Base-by-base conservation (phyloP, 1,140 invertebrate species). In the Ceratina australensis region DNA sequence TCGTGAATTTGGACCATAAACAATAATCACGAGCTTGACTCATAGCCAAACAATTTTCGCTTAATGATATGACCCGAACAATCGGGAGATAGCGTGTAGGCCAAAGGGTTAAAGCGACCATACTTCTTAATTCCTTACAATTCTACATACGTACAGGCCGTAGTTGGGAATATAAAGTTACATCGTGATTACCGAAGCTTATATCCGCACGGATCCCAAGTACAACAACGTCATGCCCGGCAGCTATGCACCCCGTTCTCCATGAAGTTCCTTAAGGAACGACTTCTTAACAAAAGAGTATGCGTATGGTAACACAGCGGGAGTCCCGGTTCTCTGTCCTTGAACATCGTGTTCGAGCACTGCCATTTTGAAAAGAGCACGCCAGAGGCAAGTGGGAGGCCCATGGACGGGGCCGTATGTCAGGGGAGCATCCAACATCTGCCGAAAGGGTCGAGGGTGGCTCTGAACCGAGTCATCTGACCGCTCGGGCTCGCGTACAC, bases 311-410 rank as follows among this genome's bases (percentile, higher is more conserved):
- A 10, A 42, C 10, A 16, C 3, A n/a, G 54, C 52, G 24, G 8
- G 24, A 15, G 52, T n/a, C 52, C 52, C 52, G 52, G 15, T 8
- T 20, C 61, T 57, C 64, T 63, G 56, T 61, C 61, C 59, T 74
- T 75, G 61, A 82, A 79, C 80, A 42, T 42, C 33, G 56, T 42
- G 42, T 60, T 49, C 65, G 49, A 83, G 33, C 81, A 79, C 81
- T 83, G 82, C 82, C 82, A 83, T 83, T 83, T 83, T 83, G 82
- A 75, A 79, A 78, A 86, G 75, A 61, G 67, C 59, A 61, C 28
- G 57, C 54, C 54, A 60, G 61, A 72, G 56, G 57, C 22, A 26
- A 80, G 72, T 73, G 78, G 66, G 63, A 85, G 75, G 76, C 72
- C 72, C 72, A 61, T 78, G 33, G 65, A 72, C 54, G 60, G 73